Base-by-base conservation (phyloP, 2,113 vertebrate species). In the Desmodus rotundus region DNA sequence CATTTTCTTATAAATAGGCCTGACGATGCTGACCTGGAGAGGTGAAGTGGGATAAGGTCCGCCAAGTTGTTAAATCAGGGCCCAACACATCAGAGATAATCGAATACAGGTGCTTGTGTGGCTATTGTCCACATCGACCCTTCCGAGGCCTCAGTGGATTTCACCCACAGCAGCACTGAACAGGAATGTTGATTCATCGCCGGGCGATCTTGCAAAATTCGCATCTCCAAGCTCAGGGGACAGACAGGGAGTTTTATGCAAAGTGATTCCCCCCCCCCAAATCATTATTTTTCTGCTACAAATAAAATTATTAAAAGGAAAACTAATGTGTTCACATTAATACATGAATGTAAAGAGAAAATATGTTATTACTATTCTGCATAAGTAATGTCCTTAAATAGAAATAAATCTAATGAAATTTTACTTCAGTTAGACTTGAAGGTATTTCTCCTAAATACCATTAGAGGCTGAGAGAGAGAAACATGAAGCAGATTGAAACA, bases 381-480 rank as follows among this genome's bases (percentile, higher is more conserved):
- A n/a, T 83, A 80, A 76, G 7, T 81, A 52, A 91, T 70, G 20
- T 41, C 68, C 87, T 96, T 82, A 68, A 93, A 54, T 65, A 78
- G 78, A 95, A 93, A 84, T 80, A 94, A 96, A 89, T 89, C 33
- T 72, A 45, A 56, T 78, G 38, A 76, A 73, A 92, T 93, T 92
- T 84, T 93, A 72, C 47, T 93, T 95, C 38, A 54, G 20, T 89
- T 89, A 70, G 12, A 72, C 43, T 86, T 80, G 22, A 91, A 93
- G 17, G 14, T 94, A 76, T 95, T 96, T 91, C 73, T 19, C 63
- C 19, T 83, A 95, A 94, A 89, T 82, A 82, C 38, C 54, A 74
- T 83, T 68, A 91, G 63, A 93, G 19, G 58, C 31, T 45, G 63
- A 96, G 50, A 41, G 33, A 93, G 36, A 83, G 73, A 93, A 77